These are phyloP conservation scores for Anoplophora glabripennis DNA, from an alignment of 1,140 invertebrate genomes.

Conservation along the genomic window DNA sequence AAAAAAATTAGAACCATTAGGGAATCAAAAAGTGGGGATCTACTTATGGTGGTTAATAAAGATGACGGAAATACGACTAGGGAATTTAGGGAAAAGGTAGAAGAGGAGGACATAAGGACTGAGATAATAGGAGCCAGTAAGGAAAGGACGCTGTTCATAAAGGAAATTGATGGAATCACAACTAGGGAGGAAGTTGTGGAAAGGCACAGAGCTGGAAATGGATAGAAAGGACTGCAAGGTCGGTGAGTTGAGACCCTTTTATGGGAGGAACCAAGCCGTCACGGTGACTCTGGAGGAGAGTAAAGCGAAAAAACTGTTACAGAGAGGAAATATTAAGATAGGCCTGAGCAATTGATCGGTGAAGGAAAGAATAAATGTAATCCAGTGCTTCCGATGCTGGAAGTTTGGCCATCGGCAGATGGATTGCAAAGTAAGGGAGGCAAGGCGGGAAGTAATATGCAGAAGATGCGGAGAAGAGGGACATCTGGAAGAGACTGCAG, in stretches of 20 bases:
- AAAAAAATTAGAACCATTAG: no score
- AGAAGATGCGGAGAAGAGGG: slow-evolving; percentile 18
- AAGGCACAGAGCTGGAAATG: no score
- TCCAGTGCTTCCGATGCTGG: slow-evolving; percentile 28
- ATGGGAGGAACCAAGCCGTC: slow-evolving; percentile 6
- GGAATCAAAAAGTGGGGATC: no score
- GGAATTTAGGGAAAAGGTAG: no score
- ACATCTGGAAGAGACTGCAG: slow-evolving; percentile 9
- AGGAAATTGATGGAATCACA: no score
- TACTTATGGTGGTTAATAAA: no score
- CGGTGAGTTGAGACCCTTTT: slow-evolving; percentile 10
- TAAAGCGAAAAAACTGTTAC: background rate
- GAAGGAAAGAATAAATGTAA: slow-evolving; percentile 12
- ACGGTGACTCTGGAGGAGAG: slow-evolving; percentile 3
- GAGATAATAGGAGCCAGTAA: no score
- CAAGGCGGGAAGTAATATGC: slow-evolving; percentile 15
- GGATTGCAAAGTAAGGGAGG: slow-evolving; percentile 16
- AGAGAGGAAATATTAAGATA: slow-evolving; percentile 4
- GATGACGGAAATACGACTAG: no score
- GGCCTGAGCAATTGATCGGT: slow-evolving; percentile 18
- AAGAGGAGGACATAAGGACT: no score
- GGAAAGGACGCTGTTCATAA: no score
- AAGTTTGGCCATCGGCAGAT: slow-evolving; percentile 9
- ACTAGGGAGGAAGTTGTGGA: no score
- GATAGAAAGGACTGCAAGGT: no score